These are phyloP conservation scores for Eleginops maclovinus DNA, from an alignment of 2,113 vertebrate genomes.

Conservation along the genomic window DNA sequence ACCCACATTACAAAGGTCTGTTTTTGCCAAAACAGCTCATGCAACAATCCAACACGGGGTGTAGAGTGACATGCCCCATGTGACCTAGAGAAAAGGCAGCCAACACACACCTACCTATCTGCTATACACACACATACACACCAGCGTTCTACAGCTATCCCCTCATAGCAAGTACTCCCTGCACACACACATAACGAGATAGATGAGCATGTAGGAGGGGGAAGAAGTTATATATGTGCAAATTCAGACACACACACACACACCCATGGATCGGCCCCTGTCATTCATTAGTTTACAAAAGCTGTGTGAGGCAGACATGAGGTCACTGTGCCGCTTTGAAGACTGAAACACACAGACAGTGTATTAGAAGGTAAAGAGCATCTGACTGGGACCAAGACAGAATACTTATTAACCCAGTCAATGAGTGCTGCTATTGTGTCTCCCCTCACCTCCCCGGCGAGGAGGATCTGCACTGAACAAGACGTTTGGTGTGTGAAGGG, in stretches of 20 bases:
- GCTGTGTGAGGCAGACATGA: slow-evolving; percentile 80
- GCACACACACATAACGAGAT: slow-evolving; percentile 23
- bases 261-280: slow-evolving; percentile 44
- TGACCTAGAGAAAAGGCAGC: background rate
- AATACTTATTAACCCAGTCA: slow-evolving; percentile 84
- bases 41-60: slow-evolving; percentile 32
- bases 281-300: slow-evolving; percentile 83
- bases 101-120: slow-evolving; percentile 27
- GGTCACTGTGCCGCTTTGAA: slow-evolving; percentile 79
- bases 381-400: slow-evolving; percentile 73
- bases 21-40: slow-evolving; percentile 43
- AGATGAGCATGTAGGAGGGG: slow-evolving; percentile 29
- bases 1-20: slow-evolving; percentile 1
- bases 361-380: slow-evolving; percentile 80
- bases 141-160: slow-evolving; percentile 27
- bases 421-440: slow-evolving; percentile 77
- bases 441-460: slow-evolving; percentile 64
- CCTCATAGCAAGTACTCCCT: slow-evolving; percentile 35
- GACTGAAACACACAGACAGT: slow-evolving; percentile 76
- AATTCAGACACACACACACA: slow-evolving; percentile 40
- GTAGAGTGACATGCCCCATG: slow-evolving; percentile 22
- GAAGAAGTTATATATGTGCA: slow-evolving; percentile 61
- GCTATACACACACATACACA: slow-evolving; percentile 15
- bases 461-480: slow-evolving; percentile 62
- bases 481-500: slow-evolving; percentile 64